Conservation (phyloP, 2,888 invertebrate species). For the Hirtodrosophila confusa region DNA sequence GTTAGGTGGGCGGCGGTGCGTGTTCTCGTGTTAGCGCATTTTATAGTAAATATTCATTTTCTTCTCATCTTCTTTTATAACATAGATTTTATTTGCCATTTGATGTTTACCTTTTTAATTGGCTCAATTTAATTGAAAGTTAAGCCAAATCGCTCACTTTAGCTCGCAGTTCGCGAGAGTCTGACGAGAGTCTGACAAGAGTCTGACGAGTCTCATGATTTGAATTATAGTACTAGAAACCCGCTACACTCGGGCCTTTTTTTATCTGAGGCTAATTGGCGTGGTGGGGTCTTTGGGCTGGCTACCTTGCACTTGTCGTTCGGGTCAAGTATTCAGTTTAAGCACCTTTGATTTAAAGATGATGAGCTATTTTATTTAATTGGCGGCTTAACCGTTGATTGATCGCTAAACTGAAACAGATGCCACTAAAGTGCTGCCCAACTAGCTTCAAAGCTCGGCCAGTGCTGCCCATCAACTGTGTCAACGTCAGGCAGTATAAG, state of each 20-base stretch:
- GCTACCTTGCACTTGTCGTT: slow-evolving; percentile 1
- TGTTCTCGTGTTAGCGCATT: slow-evolving; percentile 72
- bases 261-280: slow-evolving; percentile 15
- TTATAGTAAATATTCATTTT: slow-evolving; percentile 32
- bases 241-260: slow-evolving; percentile 31
- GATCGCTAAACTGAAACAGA: background rate
- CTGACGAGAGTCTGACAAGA: no score
- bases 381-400: background rate
- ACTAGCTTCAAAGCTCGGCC: no score
- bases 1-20: slow-evolving; percentile 64
- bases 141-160: slow-evolving; percentile 31
- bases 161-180: slow-evolving; percentile 30
- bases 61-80: slow-evolving; percentile 16
- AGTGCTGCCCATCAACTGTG: no score
- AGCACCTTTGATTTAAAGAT: slow-evolving; percentile 7
- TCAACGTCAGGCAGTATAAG: no score
- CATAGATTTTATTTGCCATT: slow-evolving; percentile 23
- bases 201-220: slow-evolving; percentile 23
- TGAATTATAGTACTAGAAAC: slow-evolving; percentile 9
- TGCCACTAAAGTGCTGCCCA: background rate
- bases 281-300: background rate
- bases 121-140: slow-evolving; percentile 46
- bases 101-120: slow-evolving; percentile 46
- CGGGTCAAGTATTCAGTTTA: slow-evolving; percentile 14
- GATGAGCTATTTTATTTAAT: slow-evolving; percentile 3